Evolutionary conservation across 2,888 invertebrate genomes (phyloP).

Genomic region (Cryptocephalus primarius): DNA sequence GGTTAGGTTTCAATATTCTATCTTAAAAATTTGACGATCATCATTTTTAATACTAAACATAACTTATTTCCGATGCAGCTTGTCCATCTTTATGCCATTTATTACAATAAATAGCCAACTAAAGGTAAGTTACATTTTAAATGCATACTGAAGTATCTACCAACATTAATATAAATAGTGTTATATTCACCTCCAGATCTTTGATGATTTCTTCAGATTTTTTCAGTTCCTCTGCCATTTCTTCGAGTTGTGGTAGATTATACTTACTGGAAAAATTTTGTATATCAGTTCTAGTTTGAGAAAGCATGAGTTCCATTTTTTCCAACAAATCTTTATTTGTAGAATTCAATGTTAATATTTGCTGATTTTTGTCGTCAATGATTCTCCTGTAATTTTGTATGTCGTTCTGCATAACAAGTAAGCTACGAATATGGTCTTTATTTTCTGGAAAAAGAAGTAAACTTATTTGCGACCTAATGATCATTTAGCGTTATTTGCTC

Average conservation of each 20-base stretch:
- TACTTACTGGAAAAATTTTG: conserved; percentile 26
- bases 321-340: conserved; percentile 24
- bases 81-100: too few relatives aligned
- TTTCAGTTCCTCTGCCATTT: conserved; percentile 25
- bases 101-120: too few relatives aligned
- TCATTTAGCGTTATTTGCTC: too few relatives aligned
- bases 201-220: conserved; percentile 20
- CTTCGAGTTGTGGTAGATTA: conserved; percentile 25
- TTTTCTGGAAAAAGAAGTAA: conserved; percentile 14
- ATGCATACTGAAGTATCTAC: too few relatives aligned
- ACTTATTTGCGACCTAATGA: not conserved
- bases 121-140: too few relatives aligned
- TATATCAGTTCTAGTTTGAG: conserved; percentile 25
- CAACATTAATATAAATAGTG: conserved; percentile 3
- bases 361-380: conserved; percentile 23
- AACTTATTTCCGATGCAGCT: too few relatives aligned
- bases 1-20: too few relatives aligned
- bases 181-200: conserved; percentile 11
- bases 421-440: conserved; percentile 17
- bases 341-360: conserved; percentile 20
- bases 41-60: too few relatives aligned
- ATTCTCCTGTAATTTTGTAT: conserved; percentile 19
- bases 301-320: conserved; percentile 26
- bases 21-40: too few relatives aligned
- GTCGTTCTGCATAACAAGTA: conserved; percentile 23